Percentiles rank a stretch among this genome's conserved stretches.
Evolutionary conservation across 1,140 invertebrate species (phyloP).

Genomic region (Diorhabda elongata): DNA sequence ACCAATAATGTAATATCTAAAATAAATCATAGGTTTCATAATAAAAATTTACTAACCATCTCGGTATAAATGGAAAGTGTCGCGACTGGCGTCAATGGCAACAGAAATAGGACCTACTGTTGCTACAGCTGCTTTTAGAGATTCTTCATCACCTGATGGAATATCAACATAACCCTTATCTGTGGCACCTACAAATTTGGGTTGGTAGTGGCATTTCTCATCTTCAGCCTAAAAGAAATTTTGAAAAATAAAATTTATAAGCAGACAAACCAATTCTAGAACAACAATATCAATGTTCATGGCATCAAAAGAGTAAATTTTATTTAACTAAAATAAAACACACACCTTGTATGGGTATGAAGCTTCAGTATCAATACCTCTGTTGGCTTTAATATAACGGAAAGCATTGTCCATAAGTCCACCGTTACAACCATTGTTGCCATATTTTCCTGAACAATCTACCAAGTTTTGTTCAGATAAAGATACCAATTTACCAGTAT

Average conservation of each 20-base stretch:
- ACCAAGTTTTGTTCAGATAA: constrained; percentile 97
- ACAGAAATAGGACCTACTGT: constrained; percentile 82
- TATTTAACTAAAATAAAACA: neutral
- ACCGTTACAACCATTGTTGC: constrained; percentile 94
- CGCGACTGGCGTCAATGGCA: constrained; percentile 89
- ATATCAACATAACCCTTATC: constrained; percentile 84
- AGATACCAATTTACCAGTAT: constrained; percentile 77
- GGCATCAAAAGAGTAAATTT: neutral
- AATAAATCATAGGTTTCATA: neutral
- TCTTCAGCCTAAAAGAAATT: constrained; percentile 53
- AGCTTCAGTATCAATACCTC: constrained; percentile 85
- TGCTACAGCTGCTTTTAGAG: constrained; percentile 75
- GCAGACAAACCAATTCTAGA: neutral
- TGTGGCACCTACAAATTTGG: constrained; percentile 68
- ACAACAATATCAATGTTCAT: neutral
- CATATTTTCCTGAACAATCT: constrained; percentile 86
- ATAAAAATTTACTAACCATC: constrained; percentile 38
- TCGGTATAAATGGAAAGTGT: constrained; percentile 64
- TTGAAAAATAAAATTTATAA: neutral
- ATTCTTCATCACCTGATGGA: constrained; percentile 66
- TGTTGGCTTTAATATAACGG: constrained; percentile 86
- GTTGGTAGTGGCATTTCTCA: constrained; percentile 62
- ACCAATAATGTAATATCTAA: neutral
- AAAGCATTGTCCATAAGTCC: constrained; percentile 93
- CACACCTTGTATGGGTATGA: constrained; percentile 80